These are phyloP conservation scores for Zygothrica quintamaculata DNA, from an alignment of 2,888 invertebrate genomes.

Conservation along the genomic window DNA sequence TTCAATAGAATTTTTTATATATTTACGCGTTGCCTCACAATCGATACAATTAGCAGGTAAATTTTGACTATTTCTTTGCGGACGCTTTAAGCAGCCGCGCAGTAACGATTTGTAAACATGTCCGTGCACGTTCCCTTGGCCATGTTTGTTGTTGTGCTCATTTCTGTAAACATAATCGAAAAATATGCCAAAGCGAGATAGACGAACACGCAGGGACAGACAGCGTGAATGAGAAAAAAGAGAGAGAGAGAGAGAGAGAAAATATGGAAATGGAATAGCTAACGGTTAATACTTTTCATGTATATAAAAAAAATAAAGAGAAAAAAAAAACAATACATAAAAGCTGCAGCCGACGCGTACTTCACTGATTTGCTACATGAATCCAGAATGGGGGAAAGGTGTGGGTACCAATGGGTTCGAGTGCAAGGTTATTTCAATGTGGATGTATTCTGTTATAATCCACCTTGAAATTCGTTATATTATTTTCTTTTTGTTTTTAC, in stretches of 20 bases:
- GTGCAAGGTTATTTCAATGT: slow-evolving; percentile 18
- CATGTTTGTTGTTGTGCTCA: slow-evolving; percentile 73
- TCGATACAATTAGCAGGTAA: slow-evolving; percentile 82
- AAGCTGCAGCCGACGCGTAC: background rate
- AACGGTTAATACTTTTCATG: slow-evolving; percentile 12
- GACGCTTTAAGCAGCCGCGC: slow-evolving; percentile 83
- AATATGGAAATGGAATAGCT: slow-evolving; percentile 24
- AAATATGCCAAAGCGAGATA: no score
- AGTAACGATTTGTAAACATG: slow-evolving; percentile 84
- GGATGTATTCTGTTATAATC: background rate
- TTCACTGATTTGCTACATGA: no score
- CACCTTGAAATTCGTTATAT: background rate
- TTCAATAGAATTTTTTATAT: slow-evolving; percentile 83
- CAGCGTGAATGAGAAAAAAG: no score
- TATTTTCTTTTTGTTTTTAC: background rate
- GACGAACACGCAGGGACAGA: no score
- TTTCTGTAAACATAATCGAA: slow-evolving; percentile 76
- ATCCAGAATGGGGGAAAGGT: background rate
- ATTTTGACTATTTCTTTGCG: slow-evolving; percentile 83
- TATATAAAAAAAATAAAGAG: background rate
- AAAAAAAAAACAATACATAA: slow-evolving; percentile 1
- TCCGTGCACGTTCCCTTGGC: slow-evolving; percentile 37
- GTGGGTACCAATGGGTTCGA: background rate
- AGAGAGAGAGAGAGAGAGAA: slow-evolving; percentile 5
- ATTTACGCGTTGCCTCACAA: slow-evolving; percentile 84